phyloP scores from a whole-genome alignment of 1,140 invertebrate species.

The Leptinotarsa lineolata region DNA sequence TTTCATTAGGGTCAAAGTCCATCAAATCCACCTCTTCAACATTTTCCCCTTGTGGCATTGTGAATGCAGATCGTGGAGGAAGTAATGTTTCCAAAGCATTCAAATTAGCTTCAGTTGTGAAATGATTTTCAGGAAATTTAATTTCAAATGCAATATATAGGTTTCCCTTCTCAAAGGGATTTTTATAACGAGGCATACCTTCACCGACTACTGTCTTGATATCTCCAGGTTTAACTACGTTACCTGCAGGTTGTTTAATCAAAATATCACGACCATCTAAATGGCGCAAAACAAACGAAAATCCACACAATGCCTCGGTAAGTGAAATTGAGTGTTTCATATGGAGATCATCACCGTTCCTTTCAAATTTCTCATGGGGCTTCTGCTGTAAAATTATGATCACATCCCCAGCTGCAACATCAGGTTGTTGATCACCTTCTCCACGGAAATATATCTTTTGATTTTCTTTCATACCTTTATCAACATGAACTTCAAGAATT shows the following conservation, averaged over 20 bases:
- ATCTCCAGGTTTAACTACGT: conserved; percentile 78
- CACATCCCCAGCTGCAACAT: conserved; percentile 83
- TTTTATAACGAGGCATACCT: conserved; percentile 88
- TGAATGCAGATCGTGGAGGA: conserved; percentile 67
- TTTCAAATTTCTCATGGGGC: conserved; percentile 76
- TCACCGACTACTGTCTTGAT: conserved; percentile 80
- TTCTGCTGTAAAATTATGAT: conserved; percentile 87
- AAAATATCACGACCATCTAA: conserved; percentile 81
- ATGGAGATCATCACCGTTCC: conserved; percentile 76
- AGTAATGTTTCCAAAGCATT: conserved; percentile 73
- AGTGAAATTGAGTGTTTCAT: conserved; percentile 75
- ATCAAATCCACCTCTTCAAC: conserved; percentile 83
- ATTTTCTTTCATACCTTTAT: conserved; percentile 86
- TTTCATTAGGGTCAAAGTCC: conserved; percentile 70
- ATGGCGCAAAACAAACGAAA: conserved; percentile 79
- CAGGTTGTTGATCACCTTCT: conserved; percentile 89
- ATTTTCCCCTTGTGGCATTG: conserved; percentile 72
- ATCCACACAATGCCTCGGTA: conserved; percentile 90
- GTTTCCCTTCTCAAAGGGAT: conserved; percentile 83
- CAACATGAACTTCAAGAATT: conserved; percentile 86
- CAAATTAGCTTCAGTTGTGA: conserved; percentile 70
- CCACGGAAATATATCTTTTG: conserved; percentile 85
- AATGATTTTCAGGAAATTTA: conserved; percentile 81
- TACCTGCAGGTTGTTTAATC: conserved; percentile 72
- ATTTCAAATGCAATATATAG: conserved; percentile 88